A percentile compares a stretch with the other conserved stretches of the same genome.
phyloP scores from a whole-genome alignment of 2,888 invertebrate species.

The Byasa hedistus region DNA sequence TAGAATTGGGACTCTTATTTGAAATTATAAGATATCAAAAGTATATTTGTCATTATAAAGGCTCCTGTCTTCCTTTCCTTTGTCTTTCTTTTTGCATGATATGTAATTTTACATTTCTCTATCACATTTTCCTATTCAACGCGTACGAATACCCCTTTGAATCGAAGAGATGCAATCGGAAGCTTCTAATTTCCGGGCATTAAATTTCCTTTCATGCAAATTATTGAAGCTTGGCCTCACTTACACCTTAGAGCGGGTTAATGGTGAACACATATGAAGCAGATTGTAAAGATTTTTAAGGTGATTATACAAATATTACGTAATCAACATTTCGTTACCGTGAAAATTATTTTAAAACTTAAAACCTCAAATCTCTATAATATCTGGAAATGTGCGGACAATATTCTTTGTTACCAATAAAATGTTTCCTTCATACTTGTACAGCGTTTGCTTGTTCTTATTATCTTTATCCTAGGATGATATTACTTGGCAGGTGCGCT shows the following conservation, averaged over 20 bases:
- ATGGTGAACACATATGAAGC: slow-evolving; percentile 17
- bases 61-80: no score
- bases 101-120: neutral
- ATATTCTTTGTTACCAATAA: neutral
- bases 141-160: neutral
- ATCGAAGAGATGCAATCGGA: slow-evolving; percentile 11
- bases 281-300: slow-evolving; percentile 9
- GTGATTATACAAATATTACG: neutral
- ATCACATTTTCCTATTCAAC: neutral
- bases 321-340: no score
- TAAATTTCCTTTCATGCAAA: slow-evolving; percentile 24
- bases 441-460: neutral
- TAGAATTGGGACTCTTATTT: no score
- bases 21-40: no score
- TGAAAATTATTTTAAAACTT: no score
- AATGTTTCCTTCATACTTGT: neutral
- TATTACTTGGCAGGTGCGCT: neutral
- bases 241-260: slow-evolving; percentile 4
- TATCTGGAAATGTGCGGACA: no score
- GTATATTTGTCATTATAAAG: no score
- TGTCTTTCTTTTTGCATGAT: no score
- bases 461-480: neutral
- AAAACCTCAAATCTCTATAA: neutral
- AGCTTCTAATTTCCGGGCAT: slow-evolving; percentile 21
- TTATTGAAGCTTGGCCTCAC: slow-evolving; percentile 14